A percentile compares a stretch with the other conserved stretches of the same genome.
phyloP scores from a whole-genome alignment of 2,888 invertebrate species.

The Hypena proboscidalis region DNA sequence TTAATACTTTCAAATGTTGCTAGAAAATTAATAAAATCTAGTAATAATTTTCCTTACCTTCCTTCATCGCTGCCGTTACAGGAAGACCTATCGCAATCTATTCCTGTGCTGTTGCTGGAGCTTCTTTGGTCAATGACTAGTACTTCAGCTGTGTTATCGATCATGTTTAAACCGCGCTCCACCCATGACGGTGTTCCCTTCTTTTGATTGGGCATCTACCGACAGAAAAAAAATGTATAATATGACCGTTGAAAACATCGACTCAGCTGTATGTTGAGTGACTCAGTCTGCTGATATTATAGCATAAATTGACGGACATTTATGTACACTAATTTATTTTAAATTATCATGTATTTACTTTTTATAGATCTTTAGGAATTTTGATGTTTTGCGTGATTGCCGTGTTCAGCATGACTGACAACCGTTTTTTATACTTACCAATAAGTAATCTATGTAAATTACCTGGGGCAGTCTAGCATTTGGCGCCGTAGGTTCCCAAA shows the following conservation, averaged over 20 bases:
- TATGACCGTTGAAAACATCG: too few relatives aligned
- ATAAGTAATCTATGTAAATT: constrained; percentile 3
- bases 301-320: too few relatives aligned
- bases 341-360: too few relatives aligned
- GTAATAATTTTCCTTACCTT: constrained; percentile 52
- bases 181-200: constrained; percentile 85
- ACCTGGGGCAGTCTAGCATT: constrained; percentile 81
- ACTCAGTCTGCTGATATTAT: too few relatives aligned
- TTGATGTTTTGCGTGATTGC: too few relatives aligned
- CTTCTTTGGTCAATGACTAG: constrained; percentile 85
- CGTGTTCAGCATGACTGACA: too few relatives aligned
- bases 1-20: background rate
- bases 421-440: too few relatives aligned
- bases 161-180: constrained; percentile 83
- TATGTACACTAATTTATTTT: too few relatives aligned
- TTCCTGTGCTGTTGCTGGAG: constrained; percentile 71
- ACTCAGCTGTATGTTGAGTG: too few relatives aligned
- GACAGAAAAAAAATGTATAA: constrained; percentile 4
- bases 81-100: constrained; percentile 76
- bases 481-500: constrained; percentile 87
- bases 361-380: too few relatives aligned
- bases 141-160: constrained; percentile 81
- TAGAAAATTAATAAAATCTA: background rate
- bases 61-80: constrained; percentile 80
- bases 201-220: constrained; percentile 79